phyloP scores from a whole-genome alignment of 2,888 invertebrate species.

The Thereva unica region DNA sequence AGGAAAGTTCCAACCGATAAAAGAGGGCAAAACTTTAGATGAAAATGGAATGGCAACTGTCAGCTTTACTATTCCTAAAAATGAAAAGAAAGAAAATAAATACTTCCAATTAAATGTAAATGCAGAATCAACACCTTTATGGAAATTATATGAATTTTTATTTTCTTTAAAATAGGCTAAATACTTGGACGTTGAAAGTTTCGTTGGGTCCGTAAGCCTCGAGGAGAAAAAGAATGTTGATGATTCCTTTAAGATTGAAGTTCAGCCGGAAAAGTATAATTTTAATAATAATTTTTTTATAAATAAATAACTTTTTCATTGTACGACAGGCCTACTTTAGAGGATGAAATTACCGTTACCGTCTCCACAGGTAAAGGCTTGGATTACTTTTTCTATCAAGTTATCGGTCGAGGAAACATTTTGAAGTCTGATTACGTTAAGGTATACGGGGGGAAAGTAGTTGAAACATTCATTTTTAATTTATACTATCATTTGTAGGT shows the following conservation, averaged over 20 bases:
- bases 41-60: slow-evolving; percentile 68
- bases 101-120: slow-evolving; percentile 13
- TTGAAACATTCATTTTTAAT: no score
- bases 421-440: slow-evolving; percentile 73
- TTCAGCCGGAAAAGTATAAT: slow-evolving; percentile 60
- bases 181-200: slow-evolving; percentile 67
- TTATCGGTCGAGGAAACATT: slow-evolving; percentile 85
- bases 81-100: slow-evolving; percentile 25
- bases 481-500: neutral
- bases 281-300: slow-evolving; percentile 45
- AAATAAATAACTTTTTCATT: neutral
- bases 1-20: neutral
- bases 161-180: slow-evolving; percentile 71
- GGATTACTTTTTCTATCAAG: slow-evolving; percentile 74
- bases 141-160: slow-evolving; percentile 18
- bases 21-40: slow-evolving; percentile 58
- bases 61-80: slow-evolving; percentile 63
- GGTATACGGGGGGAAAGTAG: slow-evolving; percentile 49
- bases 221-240: slow-evolving; percentile 68
- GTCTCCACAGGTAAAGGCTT: slow-evolving; percentile 76
- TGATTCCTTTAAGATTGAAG: slow-evolving; percentile 49
- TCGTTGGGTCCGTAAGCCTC: slow-evolving; percentile 61
- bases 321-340: slow-evolving; percentile 61
- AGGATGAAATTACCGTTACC: slow-evolving; percentile 71
- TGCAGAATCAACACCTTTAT: neutral